Percentiles rank a stretch among this genome's conserved stretches.
phyloP scores from a whole-genome alignment of 2,113 vertebrate genomes.

The Cervus canadensis region DNA sequence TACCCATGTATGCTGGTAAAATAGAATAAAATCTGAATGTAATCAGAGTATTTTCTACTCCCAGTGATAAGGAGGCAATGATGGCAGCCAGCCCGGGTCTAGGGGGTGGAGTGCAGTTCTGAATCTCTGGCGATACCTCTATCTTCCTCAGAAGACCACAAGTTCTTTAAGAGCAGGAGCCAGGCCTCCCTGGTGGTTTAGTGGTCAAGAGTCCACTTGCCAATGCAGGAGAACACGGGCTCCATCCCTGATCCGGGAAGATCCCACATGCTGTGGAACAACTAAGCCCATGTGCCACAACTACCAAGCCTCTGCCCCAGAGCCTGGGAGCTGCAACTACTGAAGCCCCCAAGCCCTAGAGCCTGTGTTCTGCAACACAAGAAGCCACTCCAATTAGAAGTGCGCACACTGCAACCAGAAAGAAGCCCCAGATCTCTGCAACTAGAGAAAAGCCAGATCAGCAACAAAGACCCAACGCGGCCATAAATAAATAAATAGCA shows the following conservation, averaged over 20 bases:
- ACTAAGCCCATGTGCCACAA: background rate
- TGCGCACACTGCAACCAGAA: accelerated
- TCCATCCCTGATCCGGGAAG: background rate
- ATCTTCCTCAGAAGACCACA: background rate
- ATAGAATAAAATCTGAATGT: background rate
- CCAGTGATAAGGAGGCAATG: background rate
- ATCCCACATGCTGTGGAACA: background rate
- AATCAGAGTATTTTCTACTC: background rate
- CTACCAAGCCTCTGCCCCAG: background rate
- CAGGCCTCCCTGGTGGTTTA: background rate
- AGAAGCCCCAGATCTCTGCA: background rate
- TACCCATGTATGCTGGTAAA: background rate
- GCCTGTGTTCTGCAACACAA: background rate
- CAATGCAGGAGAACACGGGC: background rate
- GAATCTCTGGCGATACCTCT: background rate
- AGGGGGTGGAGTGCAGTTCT: background rate
- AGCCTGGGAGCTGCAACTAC: background rate
- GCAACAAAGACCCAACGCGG: background rate
- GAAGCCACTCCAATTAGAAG: background rate
- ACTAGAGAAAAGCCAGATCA: background rate
- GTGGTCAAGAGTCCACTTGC: background rate
- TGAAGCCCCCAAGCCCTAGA: background rate
- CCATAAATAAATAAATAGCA: background rate
- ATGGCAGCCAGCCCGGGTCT: background rate
- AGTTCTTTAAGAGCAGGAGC: background rate